These are phyloP conservation scores for Equus quagga DNA, from an alignment of 2,113 vertebrate species.

Conservation along the genomic window DNA sequence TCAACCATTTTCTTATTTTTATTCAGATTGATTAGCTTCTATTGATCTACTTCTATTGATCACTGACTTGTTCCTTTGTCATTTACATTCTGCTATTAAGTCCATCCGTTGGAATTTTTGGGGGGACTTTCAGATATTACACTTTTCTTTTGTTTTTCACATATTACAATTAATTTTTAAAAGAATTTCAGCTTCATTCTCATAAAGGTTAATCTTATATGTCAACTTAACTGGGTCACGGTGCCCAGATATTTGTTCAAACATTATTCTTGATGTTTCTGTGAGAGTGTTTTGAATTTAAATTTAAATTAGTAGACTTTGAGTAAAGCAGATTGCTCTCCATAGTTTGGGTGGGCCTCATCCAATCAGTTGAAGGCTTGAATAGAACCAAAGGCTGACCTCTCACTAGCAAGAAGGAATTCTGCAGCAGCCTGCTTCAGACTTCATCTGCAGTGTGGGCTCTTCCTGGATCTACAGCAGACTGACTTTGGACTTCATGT, in stretches of 20 bases:
- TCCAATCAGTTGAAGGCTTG: not conserved
- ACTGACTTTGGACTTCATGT: not conserved
- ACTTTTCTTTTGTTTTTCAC: not conserved
- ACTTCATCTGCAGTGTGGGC: not conserved
- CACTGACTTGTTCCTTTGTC: not conserved
- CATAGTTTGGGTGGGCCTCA: no score
- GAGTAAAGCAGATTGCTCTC: not conserved
- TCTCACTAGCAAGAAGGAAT: not conserved
- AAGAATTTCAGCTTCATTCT: not conserved
- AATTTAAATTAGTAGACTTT: not conserved
- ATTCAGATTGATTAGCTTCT: not conserved
- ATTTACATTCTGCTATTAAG: not conserved
- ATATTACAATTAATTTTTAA: not conserved
- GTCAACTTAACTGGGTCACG: not conserved
- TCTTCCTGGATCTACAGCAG: not conserved
- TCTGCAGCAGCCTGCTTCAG: not conserved
- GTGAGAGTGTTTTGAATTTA: not conserved
- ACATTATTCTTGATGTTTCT: not conserved
- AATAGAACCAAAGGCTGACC: not conserved
- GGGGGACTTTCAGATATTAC: no score
- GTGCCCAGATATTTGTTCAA: not conserved
- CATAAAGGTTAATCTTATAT: not conserved
- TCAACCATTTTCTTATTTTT: not conserved
- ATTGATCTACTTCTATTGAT: not conserved
- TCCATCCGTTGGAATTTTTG: not conserved